Conservation (phyloP, 2,113 vertebrate species). For the Chamaetylas fuelleborni region DNA sequence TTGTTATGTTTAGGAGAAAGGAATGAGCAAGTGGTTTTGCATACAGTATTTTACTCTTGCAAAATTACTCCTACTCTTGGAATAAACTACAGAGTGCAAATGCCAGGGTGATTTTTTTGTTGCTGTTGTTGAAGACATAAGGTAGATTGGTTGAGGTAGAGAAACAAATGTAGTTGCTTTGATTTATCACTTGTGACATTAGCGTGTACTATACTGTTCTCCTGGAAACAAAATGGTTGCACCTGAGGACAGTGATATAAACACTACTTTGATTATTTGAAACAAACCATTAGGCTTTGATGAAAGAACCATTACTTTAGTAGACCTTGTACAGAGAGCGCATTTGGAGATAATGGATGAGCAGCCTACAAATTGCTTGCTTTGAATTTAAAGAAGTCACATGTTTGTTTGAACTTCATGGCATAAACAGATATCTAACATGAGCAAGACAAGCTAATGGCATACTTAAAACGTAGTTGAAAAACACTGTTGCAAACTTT, state of each 20-base stretch:
- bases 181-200: slow-evolving; percentile 80
- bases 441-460: slow-evolving; percentile 48
- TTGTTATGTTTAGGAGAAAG: not conserved
- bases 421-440: slow-evolving; percentile 44
- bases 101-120: slow-evolving; percentile 66
- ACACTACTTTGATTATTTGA: slow-evolving; percentile 80
- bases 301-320: slow-evolving; percentile 75
- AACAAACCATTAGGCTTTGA: slow-evolving; percentile 81
- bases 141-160: slow-evolving; percentile 67
- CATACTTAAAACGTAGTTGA: not conserved
- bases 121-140: slow-evolving; percentile 56
- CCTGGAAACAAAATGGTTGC: slow-evolving; percentile 76
- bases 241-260: slow-evolving; percentile 79
- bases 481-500: slow-evolving; percentile 16
- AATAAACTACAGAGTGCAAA: slow-evolving; percentile 68
- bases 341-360: slow-evolving; percentile 71
- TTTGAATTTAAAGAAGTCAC: slow-evolving; percentile 74
- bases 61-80: slow-evolving; percentile 55
- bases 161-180: slow-evolving; percentile 77
- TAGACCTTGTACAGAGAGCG: slow-evolving; percentile 55
- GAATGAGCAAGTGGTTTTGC: slow-evolving; percentile 70
- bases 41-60: slow-evolving; percentile 62
- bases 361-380: slow-evolving; percentile 66
- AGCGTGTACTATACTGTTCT: slow-evolving; percentile 66
- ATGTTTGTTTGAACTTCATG: slow-evolving; percentile 66